phyloP scores from a whole-genome alignment of 2,113 vertebrate genomes.

The Tragelaphus scriptus region DNA sequence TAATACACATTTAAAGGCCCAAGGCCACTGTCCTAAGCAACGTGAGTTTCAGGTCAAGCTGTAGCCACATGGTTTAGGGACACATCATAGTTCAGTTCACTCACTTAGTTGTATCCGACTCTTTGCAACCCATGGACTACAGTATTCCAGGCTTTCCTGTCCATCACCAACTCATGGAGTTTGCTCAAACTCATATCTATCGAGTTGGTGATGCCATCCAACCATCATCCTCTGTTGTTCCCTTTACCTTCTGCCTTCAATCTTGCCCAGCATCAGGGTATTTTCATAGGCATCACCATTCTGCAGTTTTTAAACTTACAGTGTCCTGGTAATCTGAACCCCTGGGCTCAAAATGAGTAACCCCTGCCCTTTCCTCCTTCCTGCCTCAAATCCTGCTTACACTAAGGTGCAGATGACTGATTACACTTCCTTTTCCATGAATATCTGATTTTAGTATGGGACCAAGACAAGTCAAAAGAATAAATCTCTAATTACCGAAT shows the following conservation, averaged over 20 bases:
- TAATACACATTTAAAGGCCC: background rate
- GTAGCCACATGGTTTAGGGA: background rate
- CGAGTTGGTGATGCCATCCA: background rate
- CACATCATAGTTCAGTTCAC: background rate
- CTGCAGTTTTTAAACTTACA: background rate
- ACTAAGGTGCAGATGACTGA: background rate
- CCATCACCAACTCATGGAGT: background rate
- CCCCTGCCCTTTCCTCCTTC: background rate
- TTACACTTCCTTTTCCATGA: background rate
- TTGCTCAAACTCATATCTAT: background rate
- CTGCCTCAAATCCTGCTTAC: background rate
- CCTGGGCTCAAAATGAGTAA: background rate
- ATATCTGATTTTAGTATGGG: background rate
- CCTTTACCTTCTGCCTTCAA: background rate
- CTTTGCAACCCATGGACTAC: background rate
- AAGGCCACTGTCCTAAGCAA: background rate
- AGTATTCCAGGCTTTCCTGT: background rate
- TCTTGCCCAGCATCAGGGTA: background rate
- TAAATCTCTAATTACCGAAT: background rate
- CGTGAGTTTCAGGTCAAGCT: background rate
- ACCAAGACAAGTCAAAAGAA: background rate
- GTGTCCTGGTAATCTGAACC: background rate
- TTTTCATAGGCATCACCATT: background rate
- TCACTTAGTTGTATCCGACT: background rate
- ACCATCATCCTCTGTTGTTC: background rate